A percentile compares a stretch with the other conserved stretches of the same genome.
Evolutionary conservation across 2,888 invertebrate species (phyloP).

Genomic region (Caenorhabditis sp.): DNA sequence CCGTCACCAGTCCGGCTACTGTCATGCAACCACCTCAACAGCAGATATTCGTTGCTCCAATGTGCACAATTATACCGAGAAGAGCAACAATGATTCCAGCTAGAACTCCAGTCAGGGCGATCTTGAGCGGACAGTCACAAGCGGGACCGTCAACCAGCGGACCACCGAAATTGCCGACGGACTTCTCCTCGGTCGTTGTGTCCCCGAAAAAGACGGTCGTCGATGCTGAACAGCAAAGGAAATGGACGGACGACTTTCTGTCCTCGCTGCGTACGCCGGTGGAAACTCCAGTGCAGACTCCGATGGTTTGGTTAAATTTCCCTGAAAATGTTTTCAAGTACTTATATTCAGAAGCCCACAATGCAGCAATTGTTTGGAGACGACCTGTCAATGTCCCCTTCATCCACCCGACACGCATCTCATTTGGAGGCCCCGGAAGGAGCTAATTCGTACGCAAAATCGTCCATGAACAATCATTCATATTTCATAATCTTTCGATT

Average conservation of each 20-base stretch:
- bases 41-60: constrained; percentile 7
- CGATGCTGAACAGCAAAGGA: constrained; percentile 1
- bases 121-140: too few species aligned
- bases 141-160: neutral
- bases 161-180: constrained; percentile 1
- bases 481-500: too few species aligned
- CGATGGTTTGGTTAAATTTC: constrained; percentile 15
- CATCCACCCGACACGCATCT: constrained; percentile 25
- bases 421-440: neutral
- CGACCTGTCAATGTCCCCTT: constrained; percentile 46
- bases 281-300: constrained; percentile 33
- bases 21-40: neutral
- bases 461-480: too few species aligned
- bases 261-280: constrained; percentile 27
- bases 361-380: constrained; percentile 31
- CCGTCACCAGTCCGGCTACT: neutral
- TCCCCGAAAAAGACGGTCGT: constrained; percentile 8
- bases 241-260: constrained; percentile 16
- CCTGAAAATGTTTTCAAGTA: neutral
- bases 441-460: too few species aligned
- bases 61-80: constrained; percentile 2
- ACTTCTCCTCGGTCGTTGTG: constrained; percentile 10
- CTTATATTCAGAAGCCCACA: constrained; percentile 6
- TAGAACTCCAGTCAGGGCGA: too few species aligned
- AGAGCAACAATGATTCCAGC: too few species aligned